A percentile compares a stretch with the other conserved stretches of the same genome.
phyloP scores from a whole-genome alignment of 2,797 vertebrate species.

The Trematocara caparti region DNA sequence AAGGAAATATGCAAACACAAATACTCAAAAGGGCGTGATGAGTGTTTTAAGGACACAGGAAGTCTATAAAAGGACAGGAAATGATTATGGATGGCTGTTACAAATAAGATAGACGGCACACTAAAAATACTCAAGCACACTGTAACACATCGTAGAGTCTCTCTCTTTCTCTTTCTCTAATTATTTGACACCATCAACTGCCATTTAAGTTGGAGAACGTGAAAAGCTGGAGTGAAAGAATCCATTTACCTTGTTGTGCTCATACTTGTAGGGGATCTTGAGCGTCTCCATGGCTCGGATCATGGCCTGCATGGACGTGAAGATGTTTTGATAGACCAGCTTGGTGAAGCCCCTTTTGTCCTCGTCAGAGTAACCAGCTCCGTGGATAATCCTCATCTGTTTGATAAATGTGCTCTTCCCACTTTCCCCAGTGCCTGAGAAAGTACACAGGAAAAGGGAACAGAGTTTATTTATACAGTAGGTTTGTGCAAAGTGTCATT shows the following conservation, averaged over 20 bases:
- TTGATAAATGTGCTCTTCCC: conserved; percentile 97
- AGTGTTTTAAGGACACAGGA: conserved; percentile 55
- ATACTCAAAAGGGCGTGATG: neutral
- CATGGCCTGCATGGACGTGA: conserved; percentile 94
- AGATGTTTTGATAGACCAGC: conserved; percentile 96
- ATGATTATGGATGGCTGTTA: conserved; percentile 63
- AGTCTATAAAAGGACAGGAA: conserved; percentile 66
- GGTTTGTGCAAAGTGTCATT: neutral
- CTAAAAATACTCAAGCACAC: conserved; percentile 43
- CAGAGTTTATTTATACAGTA: conserved; percentile 13
- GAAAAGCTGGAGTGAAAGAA: neutral
- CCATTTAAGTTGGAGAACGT: neutral
- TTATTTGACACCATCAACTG: neutral
- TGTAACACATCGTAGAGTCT: neutral
- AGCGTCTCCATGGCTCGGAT: conserved; percentile 90
- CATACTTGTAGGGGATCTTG: conserved; percentile 92
- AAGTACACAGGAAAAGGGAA: neutral
- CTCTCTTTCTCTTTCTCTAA: neutral
- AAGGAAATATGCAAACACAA: conserved; percentile 9
- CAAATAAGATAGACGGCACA: conserved; percentile 56
- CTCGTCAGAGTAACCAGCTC: conserved; percentile 91
- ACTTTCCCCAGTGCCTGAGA: conserved; percentile 91
- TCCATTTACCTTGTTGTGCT: conserved; percentile 88
- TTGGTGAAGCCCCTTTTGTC: conserved; percentile 93
- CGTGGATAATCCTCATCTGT: conserved; percentile 96